phyloP scores from a whole-genome alignment of 2,797 vertebrate genomes.

The Leptodactylus fallax region DNA sequence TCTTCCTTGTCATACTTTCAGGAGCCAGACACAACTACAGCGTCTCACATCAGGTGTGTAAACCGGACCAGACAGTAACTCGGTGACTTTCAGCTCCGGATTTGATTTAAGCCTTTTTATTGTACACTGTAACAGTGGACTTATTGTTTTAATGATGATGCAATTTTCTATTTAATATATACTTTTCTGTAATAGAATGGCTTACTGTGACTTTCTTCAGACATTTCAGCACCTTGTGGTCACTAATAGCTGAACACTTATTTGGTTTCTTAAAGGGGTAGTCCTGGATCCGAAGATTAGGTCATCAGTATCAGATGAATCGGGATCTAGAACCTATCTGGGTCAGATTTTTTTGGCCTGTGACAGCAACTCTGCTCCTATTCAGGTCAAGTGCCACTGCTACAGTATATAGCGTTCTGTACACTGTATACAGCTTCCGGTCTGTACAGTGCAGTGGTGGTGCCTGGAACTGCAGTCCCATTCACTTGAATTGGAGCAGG shows the following conservation, averaged over 20 bases:
- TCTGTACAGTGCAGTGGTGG: too few species aligned
- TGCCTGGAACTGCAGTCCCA: too few species aligned
- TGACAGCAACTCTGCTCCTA: too few species aligned
- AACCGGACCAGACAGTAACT: not conserved
- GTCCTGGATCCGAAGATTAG: too few species aligned
- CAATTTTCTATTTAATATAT: constrained; percentile 59
- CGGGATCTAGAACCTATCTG: too few species aligned
- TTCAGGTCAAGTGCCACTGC: too few species aligned
- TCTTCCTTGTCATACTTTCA: not conserved
- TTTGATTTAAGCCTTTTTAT: too few species aligned
- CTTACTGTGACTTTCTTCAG: constrained; percentile 26
- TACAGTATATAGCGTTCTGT: too few species aligned
- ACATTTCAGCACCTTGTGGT: not conserved
- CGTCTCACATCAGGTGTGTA: not conserved
- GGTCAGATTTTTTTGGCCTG: too few species aligned
- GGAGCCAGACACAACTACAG: not conserved
- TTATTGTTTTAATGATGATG: constrained; percentile 27
- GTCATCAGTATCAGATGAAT: too few species aligned
- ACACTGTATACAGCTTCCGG: too few species aligned
- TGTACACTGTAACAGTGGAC: constrained; percentile 53
- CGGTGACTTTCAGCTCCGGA: not conserved
- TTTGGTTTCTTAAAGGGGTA: not conserved
- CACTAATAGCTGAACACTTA: not conserved
- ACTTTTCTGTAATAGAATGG: constrained; percentile 41
- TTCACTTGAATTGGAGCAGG: too few species aligned